phyloP scores from a whole-genome alignment of 2,797 vertebrate genomes.

The Antennarius maculatus region DNA sequence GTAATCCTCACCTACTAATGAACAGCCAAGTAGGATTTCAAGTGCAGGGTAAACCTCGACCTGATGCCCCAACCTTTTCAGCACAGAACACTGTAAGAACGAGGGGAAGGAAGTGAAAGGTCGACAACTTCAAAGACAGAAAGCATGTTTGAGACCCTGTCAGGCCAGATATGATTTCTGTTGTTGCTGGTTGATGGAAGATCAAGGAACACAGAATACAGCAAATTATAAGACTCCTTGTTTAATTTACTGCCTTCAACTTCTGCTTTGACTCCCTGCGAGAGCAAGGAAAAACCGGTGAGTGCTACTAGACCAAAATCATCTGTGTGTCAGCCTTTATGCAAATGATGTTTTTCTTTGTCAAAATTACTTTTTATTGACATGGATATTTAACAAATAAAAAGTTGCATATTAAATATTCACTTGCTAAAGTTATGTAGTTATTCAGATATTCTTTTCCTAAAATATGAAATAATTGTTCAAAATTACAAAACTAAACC shows the following conservation, averaged over 20 bases:
- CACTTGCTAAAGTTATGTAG: not conserved
- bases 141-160: not conserved
- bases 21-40: constrained; percentile 70
- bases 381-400: not conserved
- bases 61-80: constrained; percentile 46
- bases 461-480: not conserved
- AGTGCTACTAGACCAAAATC: constrained; percentile 21
- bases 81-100: constrained; percentile 13
- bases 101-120: constrained; percentile 9
- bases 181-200: constrained; percentile 36
- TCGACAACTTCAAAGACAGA: constrained; percentile 1
- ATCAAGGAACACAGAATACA: constrained; percentile 15
- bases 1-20: constrained; percentile 75
- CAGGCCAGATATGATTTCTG: constrained; percentile 18
- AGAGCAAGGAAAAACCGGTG: constrained; percentile 37
- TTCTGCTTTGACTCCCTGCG: constrained; percentile 21
- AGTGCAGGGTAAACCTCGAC: constrained; percentile 53
- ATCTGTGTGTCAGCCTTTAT: not conserved
- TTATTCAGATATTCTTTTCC: not conserved
- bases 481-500: not conserved
- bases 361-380: not conserved
- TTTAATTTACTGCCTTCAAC: constrained; percentile 14
- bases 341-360: not conserved
- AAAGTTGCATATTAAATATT: not conserved
- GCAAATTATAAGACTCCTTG: constrained; percentile 8